Evolutionary conservation across 1,140 invertebrate genomes (phyloP), one percentile per base, ranked within the genome.

Genomic region (Cheumatopsyche charites): DNA sequence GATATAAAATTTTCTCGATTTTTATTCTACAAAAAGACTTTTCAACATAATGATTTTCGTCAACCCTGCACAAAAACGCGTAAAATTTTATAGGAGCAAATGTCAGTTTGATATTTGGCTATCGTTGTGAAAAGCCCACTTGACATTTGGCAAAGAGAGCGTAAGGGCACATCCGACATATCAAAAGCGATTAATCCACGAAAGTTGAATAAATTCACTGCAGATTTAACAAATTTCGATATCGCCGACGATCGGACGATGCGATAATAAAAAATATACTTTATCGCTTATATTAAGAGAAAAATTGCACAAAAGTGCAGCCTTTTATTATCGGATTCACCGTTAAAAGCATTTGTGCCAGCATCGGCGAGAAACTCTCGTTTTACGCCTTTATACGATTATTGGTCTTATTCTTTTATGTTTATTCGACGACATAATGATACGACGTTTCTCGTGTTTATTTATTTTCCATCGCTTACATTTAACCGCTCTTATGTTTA

Each of bases 41-140:
- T n/a, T n/a, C n/a, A 36, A 36, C 9, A 36, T 36, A 36, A 4
- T 4, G 3, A 36, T 4, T 52, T 52, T 52, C 7, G 47, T 15
- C 23, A 26, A 62, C 58, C 23, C 17, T 58, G 25, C 29, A 36
- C 29, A 36, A 36, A 36, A 36, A 36, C 29, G 29, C 29, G 29
- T 36, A 36, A 36, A 36, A 36, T 36, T 36, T 36, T 36, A 36
- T 36, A 36, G 21, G 63, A 21, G 21, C 63, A 66, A 66, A 66
- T 66, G 63, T 49, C 63, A 66, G 63, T 47, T 47, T 66, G 63
- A 49, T 66, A 66, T 66, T 66, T 66, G 13, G 42, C 23, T 21
- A 29, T 41, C 19, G 63, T 17, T 42, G 36, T 36, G 9, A 36
- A 36, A 36, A 7, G 36, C 41, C 41, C 42, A 42, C 42, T 63